These are phyloP conservation scores for Holotrichia oblita DNA, from an alignment of 1,140 invertebrate genomes.

Conservation along the genomic window DNA sequence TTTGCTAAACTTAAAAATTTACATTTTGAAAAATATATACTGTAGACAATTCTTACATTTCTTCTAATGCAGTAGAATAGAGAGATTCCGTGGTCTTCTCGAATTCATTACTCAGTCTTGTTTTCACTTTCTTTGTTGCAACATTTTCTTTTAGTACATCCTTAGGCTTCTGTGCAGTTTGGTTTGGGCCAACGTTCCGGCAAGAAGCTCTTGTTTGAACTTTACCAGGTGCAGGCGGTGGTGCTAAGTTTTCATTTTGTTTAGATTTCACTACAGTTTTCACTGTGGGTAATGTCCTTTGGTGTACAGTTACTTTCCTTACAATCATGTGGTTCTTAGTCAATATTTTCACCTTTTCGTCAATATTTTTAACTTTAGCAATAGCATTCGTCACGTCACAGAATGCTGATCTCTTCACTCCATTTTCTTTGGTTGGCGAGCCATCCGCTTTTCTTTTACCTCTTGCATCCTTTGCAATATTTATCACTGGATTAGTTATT, in stretches of 20 bases:
- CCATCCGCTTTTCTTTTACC: conserved; percentile 67
- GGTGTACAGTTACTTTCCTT: conserved; percentile 61
- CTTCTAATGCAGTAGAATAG: conserved; percentile 80
- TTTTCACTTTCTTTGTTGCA: conserved; percentile 59
- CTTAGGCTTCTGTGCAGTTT: conserved; percentile 65
- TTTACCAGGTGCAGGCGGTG: conserved; percentile 61
- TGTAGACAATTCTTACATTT: conserved; percentile 64
- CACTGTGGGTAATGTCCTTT: conserved; percentile 64
- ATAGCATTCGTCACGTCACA: conserved; percentile 79
- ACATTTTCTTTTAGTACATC: conserved; percentile 61
- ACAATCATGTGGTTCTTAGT: conserved; percentile 48
- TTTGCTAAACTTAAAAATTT: no score
- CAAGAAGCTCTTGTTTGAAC: conserved; percentile 63
- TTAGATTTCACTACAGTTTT: conserved; percentile 61
- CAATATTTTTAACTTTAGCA: conserved; percentile 53
- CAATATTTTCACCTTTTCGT: conserved; percentile 60
- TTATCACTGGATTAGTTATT: conserved; percentile 56
- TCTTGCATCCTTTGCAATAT: conserved; percentile 45
- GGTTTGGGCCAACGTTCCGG: conserved; percentile 59
- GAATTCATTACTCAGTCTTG: conserved; percentile 69
- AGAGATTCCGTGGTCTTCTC: conserved; percentile 69
- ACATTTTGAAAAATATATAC: no score
- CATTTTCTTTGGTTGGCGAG: conserved; percentile 66
- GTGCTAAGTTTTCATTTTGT: conserved; percentile 59
- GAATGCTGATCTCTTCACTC: conserved; percentile 74